Evolutionary conservation across 2,888 invertebrate genomes (phyloP).

Genomic region (Anthophora plumipes): DNA sequence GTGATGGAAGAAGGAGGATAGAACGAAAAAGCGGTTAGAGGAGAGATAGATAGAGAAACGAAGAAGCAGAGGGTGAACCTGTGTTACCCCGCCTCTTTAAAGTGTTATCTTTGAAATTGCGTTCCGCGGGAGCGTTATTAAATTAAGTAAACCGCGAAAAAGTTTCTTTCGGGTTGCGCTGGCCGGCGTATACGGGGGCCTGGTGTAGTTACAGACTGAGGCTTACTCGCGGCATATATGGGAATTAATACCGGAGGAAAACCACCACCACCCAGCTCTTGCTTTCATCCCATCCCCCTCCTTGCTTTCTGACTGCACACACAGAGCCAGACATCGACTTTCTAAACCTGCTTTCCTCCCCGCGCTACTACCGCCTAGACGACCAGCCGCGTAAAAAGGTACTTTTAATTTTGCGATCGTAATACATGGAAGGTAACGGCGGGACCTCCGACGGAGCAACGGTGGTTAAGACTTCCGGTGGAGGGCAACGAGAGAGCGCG

Average conservation of each 20-base stretch:
- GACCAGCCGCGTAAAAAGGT: slow-evolving; percentile 34
- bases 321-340: slow-evolving; percentile 51
- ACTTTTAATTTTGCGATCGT: slow-evolving; percentile 66
- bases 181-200: slow-evolving; percentile 32
- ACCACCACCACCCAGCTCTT: slow-evolving; percentile 41
- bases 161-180: slow-evolving; percentile 69
- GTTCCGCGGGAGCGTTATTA: slow-evolving; percentile 78
- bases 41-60: not conserved
- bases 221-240: slow-evolving; percentile 49
- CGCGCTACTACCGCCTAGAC: slow-evolving; percentile 16
- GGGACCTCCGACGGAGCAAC: not conserved
- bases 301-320: slow-evolving; percentile 9
- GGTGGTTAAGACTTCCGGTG: slow-evolving; percentile 25
- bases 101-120: slow-evolving; percentile 81
- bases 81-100: slow-evolving; percentile 65
- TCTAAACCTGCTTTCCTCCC: slow-evolving; percentile 17
- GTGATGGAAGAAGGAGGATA: slow-evolving; percentile 17
- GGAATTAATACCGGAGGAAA: slow-evolving; percentile 64
- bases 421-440: slow-evolving; percentile 27
- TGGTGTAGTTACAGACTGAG: slow-evolving; percentile 42
- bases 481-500: not conserved
- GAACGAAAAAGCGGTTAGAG: not conserved
- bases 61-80: not conserved
- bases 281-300: slow-evolving; percentile 39
- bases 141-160: slow-evolving; percentile 79